These are phyloP conservation scores for Microcebus lehilahytsara DNA, from an alignment of 2,113 vertebrate species.

Conservation along the genomic window DNA sequence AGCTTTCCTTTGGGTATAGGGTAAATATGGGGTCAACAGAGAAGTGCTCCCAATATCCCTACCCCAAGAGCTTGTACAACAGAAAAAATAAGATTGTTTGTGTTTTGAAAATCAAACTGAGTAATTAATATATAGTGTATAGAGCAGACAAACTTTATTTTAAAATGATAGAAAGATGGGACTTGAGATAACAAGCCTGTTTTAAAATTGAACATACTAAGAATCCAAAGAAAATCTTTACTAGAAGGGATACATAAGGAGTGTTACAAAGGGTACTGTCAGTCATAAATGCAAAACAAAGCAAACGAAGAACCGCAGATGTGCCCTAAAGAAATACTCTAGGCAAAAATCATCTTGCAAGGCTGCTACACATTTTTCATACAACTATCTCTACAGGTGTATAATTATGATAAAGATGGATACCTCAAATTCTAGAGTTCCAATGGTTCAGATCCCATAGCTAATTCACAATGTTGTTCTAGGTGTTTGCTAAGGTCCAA, in stretches of 20 bases:
- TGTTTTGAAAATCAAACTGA: not conserved
- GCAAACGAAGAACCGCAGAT: not conserved
- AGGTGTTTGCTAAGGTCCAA: not conserved
- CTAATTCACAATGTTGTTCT: not conserved
- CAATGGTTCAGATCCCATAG: not conserved
- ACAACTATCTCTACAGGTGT: not conserved
- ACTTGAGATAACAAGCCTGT: not conserved
- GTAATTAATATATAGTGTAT: not conserved
- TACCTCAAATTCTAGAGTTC: not conserved
- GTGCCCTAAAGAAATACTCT: not conserved
- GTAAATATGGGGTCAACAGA: not conserved
- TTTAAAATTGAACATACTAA: not conserved
- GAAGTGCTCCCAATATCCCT: not conserved
- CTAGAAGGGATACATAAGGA: not conserved
- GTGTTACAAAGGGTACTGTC: not conserved
- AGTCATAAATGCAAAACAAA: not conserved
- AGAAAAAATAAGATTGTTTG: not conserved
- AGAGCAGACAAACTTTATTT: not conserved
- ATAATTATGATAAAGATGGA: not conserved
- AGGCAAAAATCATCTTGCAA: not conserved
- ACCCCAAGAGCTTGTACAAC: not conserved
- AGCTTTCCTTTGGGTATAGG: not conserved
- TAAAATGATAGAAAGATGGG: not conserved
- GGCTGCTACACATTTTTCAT: not conserved
- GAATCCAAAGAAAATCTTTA: not conserved